Evolutionary conservation across 2,113 vertebrate genomes (phyloP), one percentile per base, ranked within the genome.

Genomic region (Cephalopholis sonnerati): DNA sequence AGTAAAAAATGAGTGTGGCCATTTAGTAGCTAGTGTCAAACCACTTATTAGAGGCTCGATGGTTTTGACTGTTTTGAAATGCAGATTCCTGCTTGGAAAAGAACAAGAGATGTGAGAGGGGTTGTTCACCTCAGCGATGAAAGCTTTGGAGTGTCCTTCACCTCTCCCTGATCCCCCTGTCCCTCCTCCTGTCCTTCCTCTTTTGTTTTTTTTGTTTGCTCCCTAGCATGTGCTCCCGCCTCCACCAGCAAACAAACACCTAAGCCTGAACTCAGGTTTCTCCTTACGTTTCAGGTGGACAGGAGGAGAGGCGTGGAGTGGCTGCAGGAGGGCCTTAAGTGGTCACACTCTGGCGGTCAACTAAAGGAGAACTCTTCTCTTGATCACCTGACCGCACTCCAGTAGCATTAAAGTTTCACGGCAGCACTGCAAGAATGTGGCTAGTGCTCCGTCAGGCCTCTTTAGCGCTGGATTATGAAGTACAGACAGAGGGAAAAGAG

Each of bases 261-360:
- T 27, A 65, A 66, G 65, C 58, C 44, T 53, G 50, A 77, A 64
- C 74, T 79, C 63, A 6, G 54, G 73, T 84, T 84, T 78, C 80
- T 75, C 46, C 41, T 75, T 53, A 55, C 5, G 2, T 82, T 82
- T 83, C 77, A 77, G 86, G 74, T 77, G 57, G 82, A 58, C 2
- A 18, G 46, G 68, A 16, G 73, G 62, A 59, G 32, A 36, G 25
- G 48, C 32, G 0, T 83, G 41, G 25, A 70, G 51, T 39, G 50
- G 64, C 20, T 22, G 53, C 5, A 51, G 63, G 64, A 29, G 16
- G 25, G 66, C 12, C 27, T 81, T 67, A 22, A 83, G 80, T 70
- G 70, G 89, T 89, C 79, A 83, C 72, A 79, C 89, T 72, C 74
- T 4, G 8, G 53, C 25, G 36, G 63, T 70, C 57, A 76, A 22